Percentiles rank a stretch among this genome's conserved stretches.
These are phyloP conservation scores for Lordiphosa collinella DNA, from an alignment of 1,140 invertebrate species.

Conservation along the genomic window DNA sequence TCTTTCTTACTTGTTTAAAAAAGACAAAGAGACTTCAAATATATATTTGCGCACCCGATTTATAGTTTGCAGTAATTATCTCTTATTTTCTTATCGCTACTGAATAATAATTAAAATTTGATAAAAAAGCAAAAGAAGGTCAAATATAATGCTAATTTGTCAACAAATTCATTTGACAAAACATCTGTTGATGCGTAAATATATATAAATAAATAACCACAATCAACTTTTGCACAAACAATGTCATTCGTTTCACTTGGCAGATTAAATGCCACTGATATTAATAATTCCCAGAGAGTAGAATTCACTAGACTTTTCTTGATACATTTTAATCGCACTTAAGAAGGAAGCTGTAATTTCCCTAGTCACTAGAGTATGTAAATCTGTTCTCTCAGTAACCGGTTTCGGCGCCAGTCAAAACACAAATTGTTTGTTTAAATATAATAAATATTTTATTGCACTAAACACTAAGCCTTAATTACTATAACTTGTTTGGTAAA, in stretches of 20 bases:
- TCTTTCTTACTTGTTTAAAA: no score
- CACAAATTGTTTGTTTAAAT: neutral
- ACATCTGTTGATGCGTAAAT: neutral
- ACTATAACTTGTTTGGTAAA: neutral
- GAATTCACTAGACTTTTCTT: no score
- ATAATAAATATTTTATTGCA: neutral
- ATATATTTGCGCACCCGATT: no score
- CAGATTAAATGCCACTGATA: neutral
- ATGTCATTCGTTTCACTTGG: slow-evolving; percentile 3
- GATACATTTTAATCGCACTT: no score
- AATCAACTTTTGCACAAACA: slow-evolving; percentile 2
- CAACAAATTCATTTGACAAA: neutral
- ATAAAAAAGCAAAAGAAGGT: neutral
- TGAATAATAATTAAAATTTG: neutral
- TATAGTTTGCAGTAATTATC: neutral
- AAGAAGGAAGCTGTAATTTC: no score
- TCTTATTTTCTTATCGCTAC: neutral
- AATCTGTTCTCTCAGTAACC: neutral
- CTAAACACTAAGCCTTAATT: neutral
- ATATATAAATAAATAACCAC: no score
- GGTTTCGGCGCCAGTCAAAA: neutral
- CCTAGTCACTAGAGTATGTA: neutral
- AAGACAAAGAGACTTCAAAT: no score
- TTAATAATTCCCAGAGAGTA: neutral
- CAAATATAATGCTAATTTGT: slow-evolving; percentile 7